Evolutionary conservation across 2,113 vertebrate genomes (phyloP).

Genomic region (Gobiocypris rarus): DNA sequence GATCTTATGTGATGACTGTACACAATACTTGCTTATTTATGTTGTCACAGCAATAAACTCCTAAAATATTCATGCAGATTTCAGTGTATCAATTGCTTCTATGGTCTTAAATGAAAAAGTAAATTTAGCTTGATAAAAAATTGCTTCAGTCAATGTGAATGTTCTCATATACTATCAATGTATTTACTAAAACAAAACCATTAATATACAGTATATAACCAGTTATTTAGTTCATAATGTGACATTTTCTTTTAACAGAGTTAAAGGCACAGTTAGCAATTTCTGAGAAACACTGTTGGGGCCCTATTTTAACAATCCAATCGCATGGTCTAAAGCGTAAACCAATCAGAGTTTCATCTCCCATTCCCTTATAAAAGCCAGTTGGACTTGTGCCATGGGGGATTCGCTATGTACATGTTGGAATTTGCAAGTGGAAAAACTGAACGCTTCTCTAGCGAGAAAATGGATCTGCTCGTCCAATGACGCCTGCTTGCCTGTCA

Average conservation of each 20-base stretch:
- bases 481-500: too few species aligned
- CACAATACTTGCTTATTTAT: background rate
- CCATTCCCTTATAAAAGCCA: too few species aligned
- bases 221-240: background rate
- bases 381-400: too few species aligned
- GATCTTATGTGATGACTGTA: constrained; percentile 13
- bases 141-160: background rate
- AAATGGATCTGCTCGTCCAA: too few species aligned
- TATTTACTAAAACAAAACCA: background rate
- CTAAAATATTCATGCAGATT: background rate
- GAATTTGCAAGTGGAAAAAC: too few species aligned
- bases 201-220: background rate
- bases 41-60: constrained; percentile 4
- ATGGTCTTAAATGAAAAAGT: background rate
- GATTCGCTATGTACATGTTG: too few species aligned
- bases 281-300: too few species aligned
- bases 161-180: background rate
- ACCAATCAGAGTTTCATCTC: too few species aligned
- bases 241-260: background rate
- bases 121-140: background rate
- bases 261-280: too few species aligned
- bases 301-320: too few species aligned
- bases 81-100: constrained; percentile 52
- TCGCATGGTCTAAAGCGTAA: too few species aligned
- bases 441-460: too few species aligned